These are phyloP conservation scores for Palythoa grandiflora DNA, from an alignment of 92 coral and sea anemone species.

Conservation along the genomic window DNA sequence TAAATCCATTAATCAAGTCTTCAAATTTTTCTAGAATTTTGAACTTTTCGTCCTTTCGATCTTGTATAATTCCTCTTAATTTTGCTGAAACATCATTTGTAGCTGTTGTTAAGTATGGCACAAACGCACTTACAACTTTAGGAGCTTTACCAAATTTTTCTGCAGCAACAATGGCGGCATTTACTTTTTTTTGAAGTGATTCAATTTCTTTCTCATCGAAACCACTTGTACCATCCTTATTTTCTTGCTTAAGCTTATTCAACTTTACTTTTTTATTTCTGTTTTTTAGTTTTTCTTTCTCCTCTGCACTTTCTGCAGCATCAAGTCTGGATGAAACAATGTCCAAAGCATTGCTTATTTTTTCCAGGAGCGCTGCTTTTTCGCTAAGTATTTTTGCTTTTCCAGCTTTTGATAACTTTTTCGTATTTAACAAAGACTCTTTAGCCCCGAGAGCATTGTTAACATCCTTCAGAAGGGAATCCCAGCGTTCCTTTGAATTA, in stretches of 20 bases:
- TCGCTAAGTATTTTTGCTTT: constrained; percentile 49
- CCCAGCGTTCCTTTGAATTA: constrained; percentile 26
- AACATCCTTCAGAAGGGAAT: constrained; percentile 31
- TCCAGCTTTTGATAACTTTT: constrained; percentile 21
- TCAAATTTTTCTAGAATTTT: constrained; percentile 14
- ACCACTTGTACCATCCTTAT: not conserved
- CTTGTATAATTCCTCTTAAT: constrained; percentile 34
- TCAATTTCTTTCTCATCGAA: constrained; percentile 15
- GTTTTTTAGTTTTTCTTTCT: not conserved
- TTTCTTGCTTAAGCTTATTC: not conserved
- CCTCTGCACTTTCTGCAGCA: constrained; percentile 8
- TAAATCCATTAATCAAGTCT: constrained; percentile 54
- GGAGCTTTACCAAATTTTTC: constrained; percentile 15
- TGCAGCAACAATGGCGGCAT: constrained; percentile 43
- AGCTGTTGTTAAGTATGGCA: constrained; percentile 17
- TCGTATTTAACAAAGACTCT: not conserved
- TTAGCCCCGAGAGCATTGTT: constrained; percentile 12
- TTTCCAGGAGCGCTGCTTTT: constrained; percentile 80
- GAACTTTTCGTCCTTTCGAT: not conserved
- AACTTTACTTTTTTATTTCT: not conserved
- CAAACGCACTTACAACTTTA: constrained; percentile 34
- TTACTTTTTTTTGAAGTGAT: constrained; percentile 40
- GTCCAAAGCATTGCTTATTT: constrained; percentile 80
- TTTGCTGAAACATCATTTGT: constrained; percentile 9
- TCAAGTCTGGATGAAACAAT: constrained; percentile 67